A percentile compares a stretch with the other conserved stretches of the same genome.
Conservation (phyloP, 2,888 invertebrate species). For the Tortrix viridana region DNA sequence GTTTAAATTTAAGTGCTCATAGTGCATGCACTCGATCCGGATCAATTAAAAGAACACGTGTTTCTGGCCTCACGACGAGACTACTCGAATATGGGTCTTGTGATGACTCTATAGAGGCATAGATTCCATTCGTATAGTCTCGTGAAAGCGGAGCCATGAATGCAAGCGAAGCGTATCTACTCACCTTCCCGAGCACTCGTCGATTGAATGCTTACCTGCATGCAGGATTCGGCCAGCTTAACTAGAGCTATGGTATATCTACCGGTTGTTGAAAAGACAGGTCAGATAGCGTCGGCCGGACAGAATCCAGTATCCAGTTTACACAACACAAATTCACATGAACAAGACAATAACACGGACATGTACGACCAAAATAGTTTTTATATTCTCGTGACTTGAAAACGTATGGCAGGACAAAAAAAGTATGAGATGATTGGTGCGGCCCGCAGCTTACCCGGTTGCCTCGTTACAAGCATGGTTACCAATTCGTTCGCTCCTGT, state of each 20-base stretch:
- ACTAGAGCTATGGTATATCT: conserved; percentile 76
- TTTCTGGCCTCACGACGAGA: no score
- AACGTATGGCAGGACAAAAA: conserved; percentile 71
- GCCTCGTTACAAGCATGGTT: conserved; percentile 38
- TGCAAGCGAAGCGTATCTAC: conserved; percentile 72
- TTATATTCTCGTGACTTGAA: conserved; percentile 62
- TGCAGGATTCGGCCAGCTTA: conserved; percentile 72
- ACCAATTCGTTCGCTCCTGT: conserved; percentile 7
- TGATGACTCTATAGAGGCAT: no score
- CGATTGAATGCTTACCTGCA: conserved; percentile 80
- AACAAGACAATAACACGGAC: conserved; percentile 78
- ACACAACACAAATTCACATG: conserved; percentile 84
- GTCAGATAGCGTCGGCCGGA: conserved; percentile 77
- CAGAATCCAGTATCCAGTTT: conserved; percentile 63
- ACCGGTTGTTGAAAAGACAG: conserved; percentile 67
- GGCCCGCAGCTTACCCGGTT: conserved; percentile 62
- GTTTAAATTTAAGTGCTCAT: background rate
- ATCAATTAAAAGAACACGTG: no score
- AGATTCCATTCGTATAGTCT: no score
- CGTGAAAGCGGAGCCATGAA: background rate
- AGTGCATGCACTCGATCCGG: no score
- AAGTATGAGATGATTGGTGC: conserved; percentile 66
- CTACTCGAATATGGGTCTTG: no score
- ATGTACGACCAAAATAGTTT: conserved; percentile 84
- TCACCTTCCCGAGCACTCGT: conserved; percentile 79